phyloP scores from a whole-genome alignment of 1,140 invertebrate genomes.

The Leptinotarsa lineolata region DNA sequence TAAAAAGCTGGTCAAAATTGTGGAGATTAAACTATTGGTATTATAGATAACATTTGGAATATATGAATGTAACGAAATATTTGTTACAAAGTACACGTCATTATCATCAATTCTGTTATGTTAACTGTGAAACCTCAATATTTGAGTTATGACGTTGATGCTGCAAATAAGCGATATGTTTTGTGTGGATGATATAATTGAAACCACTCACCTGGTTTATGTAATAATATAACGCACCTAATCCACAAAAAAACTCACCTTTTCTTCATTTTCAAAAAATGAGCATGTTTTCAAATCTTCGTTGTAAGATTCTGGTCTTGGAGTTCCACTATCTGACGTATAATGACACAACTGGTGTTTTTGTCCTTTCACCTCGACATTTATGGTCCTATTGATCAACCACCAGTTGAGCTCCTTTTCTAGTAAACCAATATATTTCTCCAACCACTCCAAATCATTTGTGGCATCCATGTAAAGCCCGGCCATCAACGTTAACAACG shows the following conservation, averaged over 20 bases:
- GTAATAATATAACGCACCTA: not conserved
- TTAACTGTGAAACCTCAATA: too few relatives aligned
- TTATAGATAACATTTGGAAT: too few relatives aligned
- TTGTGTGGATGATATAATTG: too few relatives aligned
- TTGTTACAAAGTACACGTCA: too few relatives aligned
- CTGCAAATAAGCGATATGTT: too few relatives aligned
- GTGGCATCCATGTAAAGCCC: slow-evolving; percentile 70
- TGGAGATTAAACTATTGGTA: too few relatives aligned
- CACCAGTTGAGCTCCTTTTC: slow-evolving; percentile 74
- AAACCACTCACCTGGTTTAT: not conserved
- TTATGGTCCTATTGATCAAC: slow-evolving; percentile 62
- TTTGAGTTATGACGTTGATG: too few relatives aligned
- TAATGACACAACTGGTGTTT: slow-evolving; percentile 64
- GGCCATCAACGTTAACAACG: slow-evolving; percentile 79
- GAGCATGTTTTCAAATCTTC: slow-evolving; percentile 58
- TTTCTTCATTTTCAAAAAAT: slow-evolving; percentile 21
- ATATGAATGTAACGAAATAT: too few relatives aligned
- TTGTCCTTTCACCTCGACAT: slow-evolving; percentile 60
- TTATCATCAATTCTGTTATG: too few relatives aligned
- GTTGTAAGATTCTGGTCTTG: slow-evolving; percentile 80
- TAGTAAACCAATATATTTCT: slow-evolving; percentile 62
- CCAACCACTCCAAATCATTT: slow-evolving; percentile 67
- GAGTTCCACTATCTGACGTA: slow-evolving; percentile 67
- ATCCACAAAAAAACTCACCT: slow-evolving; percentile 13
- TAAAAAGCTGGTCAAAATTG: too few relatives aligned